Evolutionary conservation across 2,797 vertebrate species (phyloP).

Genomic region (Tangara arthus): DNA sequence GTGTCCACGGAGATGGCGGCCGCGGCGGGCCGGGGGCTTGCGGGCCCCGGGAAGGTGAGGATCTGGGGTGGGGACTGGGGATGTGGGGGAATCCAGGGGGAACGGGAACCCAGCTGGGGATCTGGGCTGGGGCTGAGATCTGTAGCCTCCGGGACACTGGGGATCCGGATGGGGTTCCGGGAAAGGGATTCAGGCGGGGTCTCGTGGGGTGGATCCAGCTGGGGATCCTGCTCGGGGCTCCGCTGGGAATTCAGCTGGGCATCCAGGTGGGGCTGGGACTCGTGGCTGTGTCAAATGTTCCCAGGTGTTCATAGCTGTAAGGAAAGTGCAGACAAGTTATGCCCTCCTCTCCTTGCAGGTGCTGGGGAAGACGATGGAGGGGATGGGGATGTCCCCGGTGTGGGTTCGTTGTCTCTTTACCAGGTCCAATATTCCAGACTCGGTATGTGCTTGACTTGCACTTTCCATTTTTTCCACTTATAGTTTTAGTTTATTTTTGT

Average conservation of each 20-base stretch:
- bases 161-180: background rate
- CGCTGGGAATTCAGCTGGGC: too few species aligned
- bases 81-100: accelerated
- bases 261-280: background rate
- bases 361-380: conserved; percentile 32
- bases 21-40: accelerated
- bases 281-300: background rate
- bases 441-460: conserved; percentile 58
- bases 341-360: conserved; percentile 19
- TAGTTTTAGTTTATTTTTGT: background rate
- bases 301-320: background rate
- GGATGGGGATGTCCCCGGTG: background rate
- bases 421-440: conserved; percentile 73
- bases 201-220: background rate
- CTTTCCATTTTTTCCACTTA: background rate
- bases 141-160: background rate
- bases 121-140: too few species aligned
- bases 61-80: accelerated
- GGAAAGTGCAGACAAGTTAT: accelerated
- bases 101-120: background rate
- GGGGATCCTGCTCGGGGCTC: background rate
- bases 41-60: accelerated
- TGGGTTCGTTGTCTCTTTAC: conserved; percentile 77
- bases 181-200: too few species aligned
- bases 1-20: background rate